Base-by-base conservation (phyloP, 2,113 vertebrate genomes). In the Hemibagrus wyckioides region DNA sequence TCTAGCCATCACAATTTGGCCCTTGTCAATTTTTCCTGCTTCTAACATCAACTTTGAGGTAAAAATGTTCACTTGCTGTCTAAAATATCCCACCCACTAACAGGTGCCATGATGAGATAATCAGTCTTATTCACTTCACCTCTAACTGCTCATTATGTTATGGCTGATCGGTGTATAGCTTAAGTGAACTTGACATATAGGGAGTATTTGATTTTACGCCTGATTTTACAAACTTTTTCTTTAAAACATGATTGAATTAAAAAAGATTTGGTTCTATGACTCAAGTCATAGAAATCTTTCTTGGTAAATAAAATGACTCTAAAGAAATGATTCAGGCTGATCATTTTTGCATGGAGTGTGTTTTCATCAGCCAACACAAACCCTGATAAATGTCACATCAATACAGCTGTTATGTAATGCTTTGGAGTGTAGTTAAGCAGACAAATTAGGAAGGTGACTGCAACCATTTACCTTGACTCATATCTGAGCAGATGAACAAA, bases 321-420 rank as follows among this genome's bases (percentile, higher is more conserved):
- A 9, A 17, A 30, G 15, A 52, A 3, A 33, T n/a, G n/a, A 61
- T 67, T n/a, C 30, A 57, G 48, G 36, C 54, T 76, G 83, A 75
- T 15, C 44, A 5, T 8, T 23, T 71, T 82, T 76, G 65, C 50
- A 36, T 28, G 23, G 30, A 71, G 30, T 5, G 54, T 44, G 30
- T 21, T 8, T 30, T 44, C 8, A 52, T 17, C 15, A 52, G 6
- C 6, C 65, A 85, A 77, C 48, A 39, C 57, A 59, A 82, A 76
- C 21, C 9, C 5, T 57, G 82, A 80, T 87, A 85, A 87, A 86
- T 83, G 59, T 83, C 59, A 61, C 0, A 2, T 21, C 71, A 69
- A 61, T 61, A 80, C 76, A 50, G 48, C 25, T 17, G 48, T 88
- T 88, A 85, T 71, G 59, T 83, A 88, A 88, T n/a, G 25, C 30